Evolutionary conservation across 2,888 invertebrate genomes (phyloP).

Genomic region (Tipula lateralis): DNA sequence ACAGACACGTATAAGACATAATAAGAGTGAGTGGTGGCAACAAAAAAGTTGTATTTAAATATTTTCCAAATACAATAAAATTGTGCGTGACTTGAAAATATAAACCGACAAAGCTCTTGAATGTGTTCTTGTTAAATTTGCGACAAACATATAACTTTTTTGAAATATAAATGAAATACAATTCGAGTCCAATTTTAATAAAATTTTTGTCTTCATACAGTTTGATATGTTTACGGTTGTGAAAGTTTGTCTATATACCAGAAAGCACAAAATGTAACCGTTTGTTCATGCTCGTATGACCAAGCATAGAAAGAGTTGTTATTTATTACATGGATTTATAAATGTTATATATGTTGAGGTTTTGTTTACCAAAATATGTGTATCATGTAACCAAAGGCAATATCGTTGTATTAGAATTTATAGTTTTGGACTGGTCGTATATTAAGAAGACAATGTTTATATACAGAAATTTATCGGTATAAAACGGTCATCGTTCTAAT

Average conservation of each 20-base stretch:
- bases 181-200: background rate
- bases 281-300: background rate
- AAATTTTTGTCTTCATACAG: background rate
- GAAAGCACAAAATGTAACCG: background rate
- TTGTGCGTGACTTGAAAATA: background rate
- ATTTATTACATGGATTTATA: background rate
- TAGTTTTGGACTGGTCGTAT: background rate
- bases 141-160: background rate
- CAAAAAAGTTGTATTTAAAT: no score
- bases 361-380: background rate
- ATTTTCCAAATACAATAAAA: background rate
- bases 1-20: no score
- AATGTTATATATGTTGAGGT: background rate
- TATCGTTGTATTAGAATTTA: background rate
- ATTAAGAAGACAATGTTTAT: background rate
- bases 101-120: background rate
- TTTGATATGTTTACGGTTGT: background rate
- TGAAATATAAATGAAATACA: background rate
- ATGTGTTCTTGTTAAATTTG: background rate
- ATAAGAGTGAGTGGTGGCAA: no score
- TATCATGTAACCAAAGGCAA: background rate
- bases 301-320: background rate
- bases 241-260: background rate
- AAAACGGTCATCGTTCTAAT: no score
- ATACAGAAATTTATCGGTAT: no score